phyloP scores from a whole-genome alignment of 2,888 invertebrate genomes.

The Caenorhabditis sulstoni region DNA sequence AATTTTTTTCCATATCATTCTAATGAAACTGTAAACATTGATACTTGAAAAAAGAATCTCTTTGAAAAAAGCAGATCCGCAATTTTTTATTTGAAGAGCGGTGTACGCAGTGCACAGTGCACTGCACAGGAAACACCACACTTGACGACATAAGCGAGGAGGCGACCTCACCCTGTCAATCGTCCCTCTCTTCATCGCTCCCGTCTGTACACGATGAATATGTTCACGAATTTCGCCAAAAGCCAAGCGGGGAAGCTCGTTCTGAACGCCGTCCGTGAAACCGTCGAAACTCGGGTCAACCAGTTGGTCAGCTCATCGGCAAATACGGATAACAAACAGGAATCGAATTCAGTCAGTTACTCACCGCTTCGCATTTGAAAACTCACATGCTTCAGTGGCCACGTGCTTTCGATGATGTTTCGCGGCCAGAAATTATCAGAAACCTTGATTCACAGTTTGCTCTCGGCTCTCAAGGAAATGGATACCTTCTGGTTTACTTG shows the following conservation, averaged over 20 bases:
- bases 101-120: slow-evolving; percentile 8
- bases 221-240: slow-evolving; percentile 26
- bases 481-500: slow-evolving; percentile 23
- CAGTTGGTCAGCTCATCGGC: background rate
- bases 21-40: too few relatives aligned
- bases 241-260: slow-evolving; percentile 29
- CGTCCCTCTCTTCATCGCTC: background rate
- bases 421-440: background rate
- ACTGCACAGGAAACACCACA: slow-evolving; percentile 24
- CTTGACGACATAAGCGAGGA: slow-evolving; percentile 20
- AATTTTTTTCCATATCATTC: too few relatives aligned
- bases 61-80: slow-evolving; percentile 13
- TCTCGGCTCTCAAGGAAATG: slow-evolving; percentile 11
- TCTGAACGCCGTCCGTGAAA: slow-evolving; percentile 15
- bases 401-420: slow-evolving; percentile 13
- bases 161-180: background rate
- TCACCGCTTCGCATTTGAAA: too few relatives aligned
- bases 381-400: slow-evolving; percentile 20
- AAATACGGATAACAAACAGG: too few relatives aligned
- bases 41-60: too few relatives aligned
- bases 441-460: slow-evolving; percentile 12
- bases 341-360: too few relatives aligned
- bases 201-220: slow-evolving; percentile 16
- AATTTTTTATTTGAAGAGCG: slow-evolving; percentile 30
- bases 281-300: slow-evolving; percentile 17